Conservation (phyloP, 2,888 invertebrate species). For the Diarsia dahlii region DNA sequence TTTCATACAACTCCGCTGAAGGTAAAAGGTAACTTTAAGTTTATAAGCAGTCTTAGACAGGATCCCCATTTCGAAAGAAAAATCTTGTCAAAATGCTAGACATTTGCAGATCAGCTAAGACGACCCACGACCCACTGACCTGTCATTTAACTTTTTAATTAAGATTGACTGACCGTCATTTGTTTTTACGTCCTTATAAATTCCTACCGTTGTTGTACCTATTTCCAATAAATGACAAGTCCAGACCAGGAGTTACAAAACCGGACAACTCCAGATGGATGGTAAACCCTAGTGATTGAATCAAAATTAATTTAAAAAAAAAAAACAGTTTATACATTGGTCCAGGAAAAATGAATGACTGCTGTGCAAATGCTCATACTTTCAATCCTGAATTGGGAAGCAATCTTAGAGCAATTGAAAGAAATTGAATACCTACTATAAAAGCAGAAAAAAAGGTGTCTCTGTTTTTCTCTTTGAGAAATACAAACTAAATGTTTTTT, state of each 20-base stretch:
- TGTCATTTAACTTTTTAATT: not conserved
- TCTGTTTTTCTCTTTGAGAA: not conserved
- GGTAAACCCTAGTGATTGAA: not conserved
- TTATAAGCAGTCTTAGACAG: not conserved
- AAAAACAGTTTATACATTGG: not conserved
- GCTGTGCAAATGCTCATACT: not conserved
- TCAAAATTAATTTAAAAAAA: not conserved
- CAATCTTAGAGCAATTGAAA: not conserved
- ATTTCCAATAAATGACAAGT: not conserved
- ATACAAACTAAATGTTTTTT: not conserved
- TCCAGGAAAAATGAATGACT: not conserved
- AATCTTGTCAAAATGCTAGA: too few species aligned
- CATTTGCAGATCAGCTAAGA: too few species aligned
- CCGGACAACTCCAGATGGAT: not conserved
- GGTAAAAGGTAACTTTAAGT: not conserved
- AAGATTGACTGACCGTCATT: not conserved
- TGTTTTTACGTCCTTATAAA: too few species aligned
- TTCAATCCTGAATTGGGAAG: not conserved
- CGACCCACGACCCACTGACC: too few species aligned
- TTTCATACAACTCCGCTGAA: slow-evolving; percentile 93
- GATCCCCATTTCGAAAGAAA: too few species aligned
- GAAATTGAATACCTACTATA: not conserved
- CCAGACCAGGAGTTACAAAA: not conserved
- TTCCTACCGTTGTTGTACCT: too few species aligned
- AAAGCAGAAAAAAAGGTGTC: not conserved